A percentile compares a stretch with the other conserved stretches of the same genome.
Evolutionary conservation across 2,113 vertebrate species (phyloP).

Genomic region (Neodontobutis hainanensis): DNA sequence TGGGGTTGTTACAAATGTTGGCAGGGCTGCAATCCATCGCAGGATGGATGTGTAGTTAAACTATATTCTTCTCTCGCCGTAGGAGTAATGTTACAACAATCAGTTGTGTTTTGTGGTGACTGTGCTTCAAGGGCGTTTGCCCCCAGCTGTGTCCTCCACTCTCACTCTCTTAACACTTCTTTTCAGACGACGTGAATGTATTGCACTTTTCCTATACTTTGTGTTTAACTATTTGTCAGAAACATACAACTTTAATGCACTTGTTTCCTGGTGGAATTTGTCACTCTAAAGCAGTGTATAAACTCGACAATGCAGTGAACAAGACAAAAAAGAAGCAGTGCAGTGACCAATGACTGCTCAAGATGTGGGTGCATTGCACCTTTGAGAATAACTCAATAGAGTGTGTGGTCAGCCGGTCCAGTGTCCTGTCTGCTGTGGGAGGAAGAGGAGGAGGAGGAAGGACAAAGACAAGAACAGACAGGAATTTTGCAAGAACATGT

Average conservation of each 20-base stretch:
- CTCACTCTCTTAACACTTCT: background rate
- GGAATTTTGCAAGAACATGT: background rate
- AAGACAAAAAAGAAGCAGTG: slow-evolving; percentile 2
- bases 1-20: slow-evolving; percentile 29
- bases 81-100: slow-evolving; percentile 1
- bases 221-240: too few species aligned
- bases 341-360: background rate
- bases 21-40: slow-evolving; percentile 6
- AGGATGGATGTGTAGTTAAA: background rate
- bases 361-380: slow-evolving; percentile 14
- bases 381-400: slow-evolving; percentile 22
- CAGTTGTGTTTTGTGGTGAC: too few species aligned
- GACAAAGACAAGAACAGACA: slow-evolving; percentile 17
- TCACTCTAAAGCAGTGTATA: too few species aligned
- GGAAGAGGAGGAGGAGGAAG: slow-evolving; percentile 3
- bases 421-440: slow-evolving; percentile 12
- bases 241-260: too few species aligned
- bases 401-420: slow-evolving; percentile 9
- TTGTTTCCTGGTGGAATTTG: too few species aligned
- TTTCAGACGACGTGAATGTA: background rate
- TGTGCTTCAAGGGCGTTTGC: slow-evolving; percentile 16
- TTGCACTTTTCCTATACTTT: too few species aligned
- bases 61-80: background rate
- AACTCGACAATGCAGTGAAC: background rate
- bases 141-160: background rate